Conservation (phyloP, 2,797 vertebrate species). For the Graptemys geographica region DNA sequence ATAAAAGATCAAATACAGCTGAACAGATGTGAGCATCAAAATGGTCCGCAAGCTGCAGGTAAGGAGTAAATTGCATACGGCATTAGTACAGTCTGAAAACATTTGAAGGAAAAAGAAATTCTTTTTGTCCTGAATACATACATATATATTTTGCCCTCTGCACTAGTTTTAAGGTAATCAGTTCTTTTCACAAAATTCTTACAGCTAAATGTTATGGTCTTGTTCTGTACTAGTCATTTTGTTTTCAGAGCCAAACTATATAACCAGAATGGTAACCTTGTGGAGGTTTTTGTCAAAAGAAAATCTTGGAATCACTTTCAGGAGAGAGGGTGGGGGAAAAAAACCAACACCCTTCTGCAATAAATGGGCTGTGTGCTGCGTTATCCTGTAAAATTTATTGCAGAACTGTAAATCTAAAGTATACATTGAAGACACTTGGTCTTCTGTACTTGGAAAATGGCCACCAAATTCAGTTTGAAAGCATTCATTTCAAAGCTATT, state of each 20-base stretch:
- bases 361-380: neutral
- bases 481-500: constrained; percentile 58
- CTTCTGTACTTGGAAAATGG: constrained; percentile 40
- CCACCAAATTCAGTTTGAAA: constrained; percentile 46
- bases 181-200: neutral
- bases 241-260: neutral
- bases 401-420: constrained; percentile 32
- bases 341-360: neutral
- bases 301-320: neutral
- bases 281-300: neutral
- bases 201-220: neutral
- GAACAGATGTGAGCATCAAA: neutral
- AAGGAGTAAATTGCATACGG: neutral
- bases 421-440: constrained; percentile 32
- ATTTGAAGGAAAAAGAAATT: neutral
- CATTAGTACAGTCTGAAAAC: neutral
- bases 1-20: constrained; percentile 33
- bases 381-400: neutral
- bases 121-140: neutral
- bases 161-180: neutral
- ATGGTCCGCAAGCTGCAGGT: neutral
- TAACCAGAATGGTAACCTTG: constrained; percentile 12
- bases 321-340: neutral
- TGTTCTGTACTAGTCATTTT: neutral
- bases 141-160: neutral